phyloP scores from a whole-genome alignment of 2,113 vertebrate genomes.

The Electrona antarctica region DNA sequence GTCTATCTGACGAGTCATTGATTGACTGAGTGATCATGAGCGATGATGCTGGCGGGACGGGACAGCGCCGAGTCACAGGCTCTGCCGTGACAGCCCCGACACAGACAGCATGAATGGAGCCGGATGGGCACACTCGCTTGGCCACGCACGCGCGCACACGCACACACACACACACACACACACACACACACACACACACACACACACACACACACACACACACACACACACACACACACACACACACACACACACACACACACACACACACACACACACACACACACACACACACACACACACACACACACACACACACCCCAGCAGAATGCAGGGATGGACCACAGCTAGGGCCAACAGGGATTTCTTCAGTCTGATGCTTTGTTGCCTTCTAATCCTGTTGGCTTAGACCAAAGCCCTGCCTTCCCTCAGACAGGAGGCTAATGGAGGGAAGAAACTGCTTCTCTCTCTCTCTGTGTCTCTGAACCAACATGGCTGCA shows the following conservation, averaged over 20 bases:
- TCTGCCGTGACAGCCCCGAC: conserved; percentile 16
- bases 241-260: too few species aligned
- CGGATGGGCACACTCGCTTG: conserved; percentile 40
- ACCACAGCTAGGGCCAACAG: conserved; percentile 49
- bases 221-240: too few species aligned
- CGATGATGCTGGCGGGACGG: conserved; percentile 1
- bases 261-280: too few species aligned
- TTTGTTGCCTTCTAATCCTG: conserved; percentile 77
- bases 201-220: too few species aligned
- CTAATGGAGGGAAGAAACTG: conserved; percentile 67
- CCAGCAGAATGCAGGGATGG: conserved; percentile 44
- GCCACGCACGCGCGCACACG: conserved; percentile 5
- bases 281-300: too few species aligned
- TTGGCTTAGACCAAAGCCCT: conserved; percentile 74
- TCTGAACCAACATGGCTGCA: conserved; percentile 8
- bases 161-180: too few species aligned
- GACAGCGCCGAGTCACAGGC: neutral
- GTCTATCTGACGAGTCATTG: conserved; percentile 24
- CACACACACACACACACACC: conserved; percentile 1
- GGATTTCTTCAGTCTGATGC: conserved; percentile 73
- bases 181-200: too few species aligned
- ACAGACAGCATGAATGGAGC: neutral
- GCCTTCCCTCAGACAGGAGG: conserved; percentile 67
- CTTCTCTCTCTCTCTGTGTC: conserved; percentile 32
- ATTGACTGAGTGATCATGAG: conserved; percentile 20